Evolutionary conservation across 2,797 vertebrate genomes (phyloP), one percentile per base, ranked within the genome.

Genomic region (Malurus leucopterus): DNA sequence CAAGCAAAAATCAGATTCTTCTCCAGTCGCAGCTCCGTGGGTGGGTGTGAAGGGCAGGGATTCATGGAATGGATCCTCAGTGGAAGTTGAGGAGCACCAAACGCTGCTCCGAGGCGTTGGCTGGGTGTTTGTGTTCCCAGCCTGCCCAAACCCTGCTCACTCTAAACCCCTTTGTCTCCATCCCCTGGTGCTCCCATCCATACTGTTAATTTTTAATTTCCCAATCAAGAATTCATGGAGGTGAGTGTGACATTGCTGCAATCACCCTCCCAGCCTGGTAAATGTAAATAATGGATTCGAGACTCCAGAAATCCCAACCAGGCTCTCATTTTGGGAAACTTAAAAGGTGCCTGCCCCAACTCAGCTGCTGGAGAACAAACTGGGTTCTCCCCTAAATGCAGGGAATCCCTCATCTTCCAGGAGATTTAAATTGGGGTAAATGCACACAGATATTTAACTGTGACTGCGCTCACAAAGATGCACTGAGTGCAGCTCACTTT

Each of bases 131-230:
- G 57, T 64, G 74, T 6, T 21, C 15, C 59, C 20, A 63, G 55
- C 24, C 34, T 29, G n/a, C 55, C 76, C 18, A 27, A 27, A 11
- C 29, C 2, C 11, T 10, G n/a, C 34, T n/a, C 38, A 69, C 68
- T 89, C 88, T 40, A n/a, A 94, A 64, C 43, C 5, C 43, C 87
- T 76, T 76, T 38, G 38, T 72, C 57, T 89, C 84, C 57, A 54
- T 36, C 55, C 61, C 91, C 68, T 67, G 36, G 36, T 36, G 36
- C 36, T 36, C 36, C 86, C 93, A 83, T 94, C 81, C 81, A 75
- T 87, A 91, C 11, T 36, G 85, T 96, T 94, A 95, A 94, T 96
- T 96, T 94, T 89, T 96, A 55, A 89, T 91, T 67, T 61, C 85
- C 46, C 71, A 73, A 88, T 95, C 85, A 90, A 92, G 84, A 90